A percentile compares a stretch with the other conserved stretches of the same genome.
These are phyloP conservation scores for Fragum sueziense DNA, from an alignment of 2,888 invertebrate species.

Conservation along the genomic window DNA sequence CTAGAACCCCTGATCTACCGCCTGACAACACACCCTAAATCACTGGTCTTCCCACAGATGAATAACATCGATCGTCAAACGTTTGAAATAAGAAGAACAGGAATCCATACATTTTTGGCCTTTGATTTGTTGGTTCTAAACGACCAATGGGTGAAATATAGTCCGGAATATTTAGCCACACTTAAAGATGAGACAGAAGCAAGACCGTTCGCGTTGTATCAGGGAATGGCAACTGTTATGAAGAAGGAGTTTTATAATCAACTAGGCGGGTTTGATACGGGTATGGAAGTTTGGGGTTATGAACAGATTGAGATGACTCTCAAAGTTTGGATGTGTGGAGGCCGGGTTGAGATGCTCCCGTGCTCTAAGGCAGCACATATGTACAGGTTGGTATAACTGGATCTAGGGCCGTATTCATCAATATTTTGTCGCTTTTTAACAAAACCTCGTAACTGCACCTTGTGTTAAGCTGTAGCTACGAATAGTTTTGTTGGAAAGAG, in stretches of 20 bases:
- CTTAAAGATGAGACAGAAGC: slow-evolving; percentile 44
- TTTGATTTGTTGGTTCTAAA: slow-evolving; percentile 42
- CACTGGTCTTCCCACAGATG: not conserved
- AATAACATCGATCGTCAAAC: not conserved
- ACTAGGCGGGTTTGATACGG: slow-evolving; percentile 61
- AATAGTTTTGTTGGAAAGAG: too few species aligned
- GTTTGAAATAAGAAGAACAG: not conserved
- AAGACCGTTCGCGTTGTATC: slow-evolving; percentile 39
- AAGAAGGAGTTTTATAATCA: slow-evolving; percentile 52
- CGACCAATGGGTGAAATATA: slow-evolving; percentile 42
- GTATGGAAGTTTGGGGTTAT: slow-evolving; percentile 61
- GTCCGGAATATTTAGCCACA: slow-evolving; percentile 9
- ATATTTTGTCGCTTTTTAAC: too few species aligned
- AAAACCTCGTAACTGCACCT: too few species aligned
- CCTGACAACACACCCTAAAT: slow-evolving; percentile 31
- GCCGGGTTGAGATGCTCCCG: slow-evolving; percentile 57
- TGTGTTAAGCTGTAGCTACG: too few species aligned
- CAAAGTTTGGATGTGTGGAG: slow-evolving; percentile 65
- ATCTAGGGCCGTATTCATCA: too few species aligned
- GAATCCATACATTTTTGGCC: not conserved
- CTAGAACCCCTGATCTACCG: slow-evolving; percentile 39
- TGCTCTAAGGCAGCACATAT: slow-evolving; percentile 61
- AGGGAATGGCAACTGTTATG: slow-evolving; percentile 56
- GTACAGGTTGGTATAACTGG: slow-evolving; percentile 51
- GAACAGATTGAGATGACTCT: slow-evolving; percentile 57